Evolutionary conservation across 23 tunicate species (phyloP).

Genomic region (Oikopleura vanhoeffeni): DNA sequence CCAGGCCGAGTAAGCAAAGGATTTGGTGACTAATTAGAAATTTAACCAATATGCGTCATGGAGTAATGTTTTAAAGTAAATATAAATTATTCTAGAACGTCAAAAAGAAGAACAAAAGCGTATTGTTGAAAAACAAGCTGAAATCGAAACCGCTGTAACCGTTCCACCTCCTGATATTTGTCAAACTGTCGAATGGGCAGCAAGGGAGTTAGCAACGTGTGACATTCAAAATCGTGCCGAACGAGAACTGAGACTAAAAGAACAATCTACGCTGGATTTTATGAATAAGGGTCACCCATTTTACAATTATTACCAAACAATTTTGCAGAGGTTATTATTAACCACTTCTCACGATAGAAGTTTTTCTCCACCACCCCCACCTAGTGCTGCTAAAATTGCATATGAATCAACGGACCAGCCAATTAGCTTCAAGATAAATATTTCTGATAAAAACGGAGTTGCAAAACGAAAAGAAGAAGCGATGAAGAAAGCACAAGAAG

Average conservation of each 20-base stretch:
- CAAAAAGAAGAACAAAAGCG: background rate
- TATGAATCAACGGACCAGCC: background rate
- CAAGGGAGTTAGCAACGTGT: background rate
- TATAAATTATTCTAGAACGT: too few relatives aligned
- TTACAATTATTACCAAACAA: background rate
- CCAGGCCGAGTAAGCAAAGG: too few relatives aligned
- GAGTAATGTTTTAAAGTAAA: too few relatives aligned
- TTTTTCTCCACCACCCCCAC: background rate
- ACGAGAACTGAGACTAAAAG: background rate
- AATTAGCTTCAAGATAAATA: background rate
- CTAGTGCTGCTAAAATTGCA: background rate
- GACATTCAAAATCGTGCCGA: background rate
- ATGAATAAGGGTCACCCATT: background rate
- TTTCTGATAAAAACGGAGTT: background rate
- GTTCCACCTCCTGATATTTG: background rate
- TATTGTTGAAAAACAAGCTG: background rate
- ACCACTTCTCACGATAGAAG: background rate
- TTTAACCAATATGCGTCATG: too few relatives aligned
- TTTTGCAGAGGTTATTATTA: background rate
- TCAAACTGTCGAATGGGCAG: background rate
- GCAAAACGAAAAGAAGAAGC: background rate
- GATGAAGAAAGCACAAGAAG: background rate
- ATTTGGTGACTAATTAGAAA: too few relatives aligned
- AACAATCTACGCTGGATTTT: background rate
- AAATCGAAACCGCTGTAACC: background rate